phyloP scores from a whole-genome alignment of 2,113 vertebrate species.

The Polyodon spathula region DNA sequence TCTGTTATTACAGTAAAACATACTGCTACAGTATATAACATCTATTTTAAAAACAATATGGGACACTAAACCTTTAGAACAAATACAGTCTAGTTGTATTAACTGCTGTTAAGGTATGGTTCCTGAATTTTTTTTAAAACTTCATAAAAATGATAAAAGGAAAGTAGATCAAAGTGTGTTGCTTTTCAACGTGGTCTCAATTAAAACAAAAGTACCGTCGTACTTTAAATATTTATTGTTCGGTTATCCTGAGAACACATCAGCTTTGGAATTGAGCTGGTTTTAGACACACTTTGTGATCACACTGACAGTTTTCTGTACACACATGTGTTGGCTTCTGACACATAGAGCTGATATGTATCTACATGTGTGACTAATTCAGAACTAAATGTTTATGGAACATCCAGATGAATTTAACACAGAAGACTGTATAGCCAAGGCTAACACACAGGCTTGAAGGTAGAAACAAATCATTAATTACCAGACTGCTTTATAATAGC shows the following conservation, averaged over 20 bases:
- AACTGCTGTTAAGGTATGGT: too few relatives aligned
- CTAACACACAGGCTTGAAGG: constrained; percentile 18
- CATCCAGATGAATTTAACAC: constrained; percentile 42
- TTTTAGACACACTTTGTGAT: constrained; percentile 70
- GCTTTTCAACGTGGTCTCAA: constrained; percentile 70
- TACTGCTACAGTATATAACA: too few relatives aligned
- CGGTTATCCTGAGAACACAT: constrained; percentile 61
- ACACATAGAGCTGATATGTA: constrained; percentile 36
- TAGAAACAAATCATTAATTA: too few relatives aligned
- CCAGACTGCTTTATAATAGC: too few relatives aligned
- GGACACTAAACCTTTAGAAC: too few relatives aligned
- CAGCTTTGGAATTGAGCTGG: constrained; percentile 58
- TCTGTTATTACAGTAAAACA: too few relatives aligned
- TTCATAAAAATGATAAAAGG: constrained; percentile 71
- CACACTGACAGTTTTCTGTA: constrained; percentile 71
- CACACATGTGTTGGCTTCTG: constrained; percentile 57
- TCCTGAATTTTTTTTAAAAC: too few relatives aligned
- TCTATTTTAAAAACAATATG: too few relatives aligned
- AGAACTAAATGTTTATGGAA: constrained; percentile 51
- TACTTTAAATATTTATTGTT: constrained; percentile 73
- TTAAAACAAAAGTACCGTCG: constrained; percentile 72
- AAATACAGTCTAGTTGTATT: too few relatives aligned
- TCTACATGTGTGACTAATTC: constrained; percentile 72
- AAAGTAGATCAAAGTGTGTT: constrained; percentile 52
- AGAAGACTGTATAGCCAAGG: constrained; percentile 23